Conservation (phyloP, 1,140 invertebrate species). For the Caenorhabditis brenneri region DNA sequence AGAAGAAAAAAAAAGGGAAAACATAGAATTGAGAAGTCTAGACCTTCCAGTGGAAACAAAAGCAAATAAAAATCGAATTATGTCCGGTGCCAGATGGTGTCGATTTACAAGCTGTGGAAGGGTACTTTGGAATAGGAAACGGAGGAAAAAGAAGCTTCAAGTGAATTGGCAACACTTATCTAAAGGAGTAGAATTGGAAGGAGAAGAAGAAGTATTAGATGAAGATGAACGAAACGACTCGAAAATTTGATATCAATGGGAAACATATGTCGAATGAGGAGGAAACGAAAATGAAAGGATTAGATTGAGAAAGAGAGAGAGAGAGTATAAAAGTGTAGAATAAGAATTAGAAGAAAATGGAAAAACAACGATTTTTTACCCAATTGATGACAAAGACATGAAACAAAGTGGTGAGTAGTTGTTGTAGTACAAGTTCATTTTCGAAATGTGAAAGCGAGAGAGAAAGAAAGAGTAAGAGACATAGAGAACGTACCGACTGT, state of each 20-base stretch:
- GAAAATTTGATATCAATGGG: slow-evolving; percentile 41
- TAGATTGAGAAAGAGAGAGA: background rate
- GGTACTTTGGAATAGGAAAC: slow-evolving; percentile 2
- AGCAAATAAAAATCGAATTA: slow-evolving; percentile 39
- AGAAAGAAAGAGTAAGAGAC: background rate
- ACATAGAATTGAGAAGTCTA: background rate
- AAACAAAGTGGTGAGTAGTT: background rate
- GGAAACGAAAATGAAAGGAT: background rate
- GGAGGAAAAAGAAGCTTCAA: background rate
- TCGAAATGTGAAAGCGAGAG: background rate
- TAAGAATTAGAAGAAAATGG: too few relatives aligned
- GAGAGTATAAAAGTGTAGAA: too few relatives aligned
- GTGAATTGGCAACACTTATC: slow-evolving; percentile 30
- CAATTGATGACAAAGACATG: background rate
- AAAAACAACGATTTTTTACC: background rate
- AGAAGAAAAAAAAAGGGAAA: background rate
- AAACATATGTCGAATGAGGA: slow-evolving; percentile 32
- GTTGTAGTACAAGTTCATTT: background rate
- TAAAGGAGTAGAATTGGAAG: background rate
- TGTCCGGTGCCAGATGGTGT: slow-evolving; percentile 16
- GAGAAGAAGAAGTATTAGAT: background rate
- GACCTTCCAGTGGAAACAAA: background rate
- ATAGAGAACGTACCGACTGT: background rate
- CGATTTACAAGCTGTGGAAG: slow-evolving; percentile 15
- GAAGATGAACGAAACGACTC: slow-evolving; percentile 5